phyloP scores from a whole-genome alignment of 2,113 vertebrate species.

The Pampusana beccarii region DNA sequence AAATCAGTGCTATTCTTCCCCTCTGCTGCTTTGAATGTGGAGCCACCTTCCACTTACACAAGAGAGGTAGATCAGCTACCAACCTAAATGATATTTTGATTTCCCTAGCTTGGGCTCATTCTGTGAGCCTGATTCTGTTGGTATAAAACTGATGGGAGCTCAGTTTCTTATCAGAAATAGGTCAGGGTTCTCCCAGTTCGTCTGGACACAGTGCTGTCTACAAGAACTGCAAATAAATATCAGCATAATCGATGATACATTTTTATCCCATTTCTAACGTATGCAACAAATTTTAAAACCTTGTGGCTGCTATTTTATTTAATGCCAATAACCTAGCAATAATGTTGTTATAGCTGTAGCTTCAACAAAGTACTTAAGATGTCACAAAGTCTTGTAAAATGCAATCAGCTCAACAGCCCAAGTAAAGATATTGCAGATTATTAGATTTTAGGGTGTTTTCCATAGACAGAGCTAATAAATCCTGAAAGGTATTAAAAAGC shows the following conservation, averaged over 20 bases:
- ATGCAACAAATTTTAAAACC: background rate
- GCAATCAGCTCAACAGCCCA: background rate
- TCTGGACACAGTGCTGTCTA: background rate
- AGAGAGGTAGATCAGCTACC: background rate
- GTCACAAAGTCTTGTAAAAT: background rate
- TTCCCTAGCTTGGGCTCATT: background rate
- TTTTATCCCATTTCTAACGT: background rate
- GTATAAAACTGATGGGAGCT: background rate
- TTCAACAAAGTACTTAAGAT: background rate
- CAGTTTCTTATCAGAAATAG: background rate
- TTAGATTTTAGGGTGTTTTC: constrained; percentile 19
- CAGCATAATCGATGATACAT: background rate
- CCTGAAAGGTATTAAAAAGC: background rate
- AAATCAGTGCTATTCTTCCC: background rate
- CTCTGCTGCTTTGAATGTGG: background rate
- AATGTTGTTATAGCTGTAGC: background rate
- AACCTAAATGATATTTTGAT: background rate
- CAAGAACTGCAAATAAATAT: background rate
- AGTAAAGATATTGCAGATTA: background rate
- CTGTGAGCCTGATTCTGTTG: background rate
- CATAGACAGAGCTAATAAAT: background rate
- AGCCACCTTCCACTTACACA: background rate
- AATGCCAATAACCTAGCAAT: background rate
- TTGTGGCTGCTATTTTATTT: background rate
- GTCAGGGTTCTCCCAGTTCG: background rate